Evolutionary conservation across 2,797 vertebrate species (phyloP).

Genomic region (Tadarida brasiliensis): DNA sequence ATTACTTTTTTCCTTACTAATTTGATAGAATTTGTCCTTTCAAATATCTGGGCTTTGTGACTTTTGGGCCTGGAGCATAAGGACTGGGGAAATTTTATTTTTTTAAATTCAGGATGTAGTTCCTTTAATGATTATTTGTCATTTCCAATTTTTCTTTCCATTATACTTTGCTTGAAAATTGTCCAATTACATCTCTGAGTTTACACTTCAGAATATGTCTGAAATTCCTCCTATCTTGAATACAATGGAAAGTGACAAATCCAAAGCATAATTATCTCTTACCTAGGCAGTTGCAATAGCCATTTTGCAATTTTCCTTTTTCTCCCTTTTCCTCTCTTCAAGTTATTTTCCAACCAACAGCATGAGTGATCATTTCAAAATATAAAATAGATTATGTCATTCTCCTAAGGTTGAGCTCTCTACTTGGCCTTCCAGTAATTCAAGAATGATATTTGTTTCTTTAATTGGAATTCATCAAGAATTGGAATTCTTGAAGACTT

Average conservation of each 20-base stretch:
- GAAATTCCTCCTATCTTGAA: neutral
- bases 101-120: neutral
- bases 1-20: neutral
- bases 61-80: neutral
- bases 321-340: neutral
- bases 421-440: neutral
- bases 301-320: neutral
- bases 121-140: neutral
- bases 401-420: neutral
- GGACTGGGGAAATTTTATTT: neutral
- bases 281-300: neutral
- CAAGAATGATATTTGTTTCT: neutral
- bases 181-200: neutral
- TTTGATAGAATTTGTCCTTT: neutral
- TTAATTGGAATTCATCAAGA: neutral
- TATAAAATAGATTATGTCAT: neutral
- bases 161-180: neutral
- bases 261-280: neutral
- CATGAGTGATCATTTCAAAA: neutral
- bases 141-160: neutral
- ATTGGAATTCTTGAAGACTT: neutral
- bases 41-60: neutral
- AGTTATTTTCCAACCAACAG: neutral
- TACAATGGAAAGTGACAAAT: neutral
- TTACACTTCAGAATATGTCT: neutral